Base-by-base conservation (phyloP, 2,113 vertebrate genomes). In the Sinocyclocheilus rhinocerous region DNA sequence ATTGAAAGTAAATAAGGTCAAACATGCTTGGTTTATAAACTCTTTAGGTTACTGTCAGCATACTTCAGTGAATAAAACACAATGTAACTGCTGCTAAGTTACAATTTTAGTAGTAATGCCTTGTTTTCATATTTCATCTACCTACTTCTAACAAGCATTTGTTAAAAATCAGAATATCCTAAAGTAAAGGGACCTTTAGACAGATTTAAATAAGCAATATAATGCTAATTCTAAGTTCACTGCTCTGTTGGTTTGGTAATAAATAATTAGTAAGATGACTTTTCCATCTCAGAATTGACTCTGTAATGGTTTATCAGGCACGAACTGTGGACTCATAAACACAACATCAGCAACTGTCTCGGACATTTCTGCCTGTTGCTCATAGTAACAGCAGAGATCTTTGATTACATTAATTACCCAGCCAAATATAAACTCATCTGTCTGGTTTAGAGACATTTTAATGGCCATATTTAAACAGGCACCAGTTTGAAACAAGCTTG, bases 391-490 rank as follows among this genome's bases (percentile, higher is more conserved):
- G 90, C 88, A 86, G 73, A 90, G 84, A 85, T 91, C 86, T 91
- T 89, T 91, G 91, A 94, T 92, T 91, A 92, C 93, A 93, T 93
- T 91, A 93, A 95, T 94, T 92, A 94, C 90, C 91, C 93, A 91
- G 90, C 63, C 79, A n/a, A 86, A 93, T 93, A 91, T 92, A 91
- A 88, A 92, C 90, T 87, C 85, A 84, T 89, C 85, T 90, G 77
- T 82, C 81, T 87, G 81, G 15, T 59, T 65, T 18, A 45, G 4
- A 88, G 75, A 80, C 45, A 78, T 83, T 85, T 72, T 63, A 75
- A 73, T 63, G 13, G 75, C 76, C 22, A 24, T 5, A 13, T 76
- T 59, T 86, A 45, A 78, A 33, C 69, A 4, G 18, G 11, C 39
- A 39, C n/a, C 12, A 59, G n/a, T 76, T 76, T 42, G 4, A 50